These are phyloP conservation scores for Pyrocoelia pectoralis DNA, from an alignment of 2,888 invertebrate species.

Conservation along the genomic window DNA sequence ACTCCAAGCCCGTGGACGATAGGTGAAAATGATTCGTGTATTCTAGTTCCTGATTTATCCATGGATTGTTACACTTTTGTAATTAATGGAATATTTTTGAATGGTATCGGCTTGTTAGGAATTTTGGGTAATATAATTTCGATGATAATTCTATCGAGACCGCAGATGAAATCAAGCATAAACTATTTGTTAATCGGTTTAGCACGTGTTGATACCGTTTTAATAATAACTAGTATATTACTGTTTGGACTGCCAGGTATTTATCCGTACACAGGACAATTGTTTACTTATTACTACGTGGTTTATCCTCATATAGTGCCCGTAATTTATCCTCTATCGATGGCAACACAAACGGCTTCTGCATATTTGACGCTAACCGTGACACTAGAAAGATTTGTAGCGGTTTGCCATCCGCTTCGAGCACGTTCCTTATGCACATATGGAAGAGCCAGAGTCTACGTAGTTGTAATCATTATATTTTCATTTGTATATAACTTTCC, in stretches of 20 bases:
- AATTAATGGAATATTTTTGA: constrained; percentile 82
- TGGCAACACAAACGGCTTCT: constrained; percentile 91
- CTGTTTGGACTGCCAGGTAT: constrained; percentile 89
- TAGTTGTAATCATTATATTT: constrained; percentile 80
- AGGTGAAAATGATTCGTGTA: constrained; percentile 26
- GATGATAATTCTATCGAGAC: constrained; percentile 88
- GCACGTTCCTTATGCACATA: constrained; percentile 93
- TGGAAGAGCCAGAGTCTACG: constrained; percentile 84
- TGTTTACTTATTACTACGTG: constrained; percentile 80
- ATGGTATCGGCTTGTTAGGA: constrained; percentile 82
- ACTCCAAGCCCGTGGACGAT: constrained; percentile 27
- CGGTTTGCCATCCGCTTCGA: constrained; percentile 88
- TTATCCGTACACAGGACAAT: constrained; percentile 79
- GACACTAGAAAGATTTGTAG: constrained; percentile 93
- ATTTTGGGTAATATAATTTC: constrained; percentile 90
- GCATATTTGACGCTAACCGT: constrained; percentile 92
- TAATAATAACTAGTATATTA: constrained; percentile 85
- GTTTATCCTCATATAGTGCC: constrained; percentile 84
- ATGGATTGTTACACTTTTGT: constrained; percentile 75
- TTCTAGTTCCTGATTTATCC: constrained; percentile 13
- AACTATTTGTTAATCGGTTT: constrained; percentile 93
- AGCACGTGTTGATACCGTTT: constrained; percentile 91
- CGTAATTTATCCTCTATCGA: constrained; percentile 82
- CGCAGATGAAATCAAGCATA: constrained; percentile 95
- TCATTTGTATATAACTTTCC: constrained; percentile 88